Evolutionary conservation across 1,140 invertebrate species (phyloP).

Genomic region (Goniozus legneri): DNA sequence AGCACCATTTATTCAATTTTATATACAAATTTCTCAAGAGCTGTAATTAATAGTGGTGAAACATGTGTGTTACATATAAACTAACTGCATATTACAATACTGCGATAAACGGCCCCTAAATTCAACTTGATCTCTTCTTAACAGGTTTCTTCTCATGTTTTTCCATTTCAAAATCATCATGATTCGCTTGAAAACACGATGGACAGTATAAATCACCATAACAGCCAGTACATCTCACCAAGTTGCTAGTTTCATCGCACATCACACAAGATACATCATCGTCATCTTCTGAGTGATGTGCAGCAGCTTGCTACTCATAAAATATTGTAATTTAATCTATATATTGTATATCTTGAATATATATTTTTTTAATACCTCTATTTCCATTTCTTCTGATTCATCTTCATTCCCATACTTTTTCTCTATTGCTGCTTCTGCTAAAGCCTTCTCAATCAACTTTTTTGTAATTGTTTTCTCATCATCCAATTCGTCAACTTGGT

Average conservation of each 20-base stretch:
- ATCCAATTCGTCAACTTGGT: slow-evolving; percentile 23
- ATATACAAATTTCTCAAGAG: too few relatives aligned
- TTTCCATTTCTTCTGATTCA: slow-evolving; percentile 31
- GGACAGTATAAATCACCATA: slow-evolving; percentile 38
- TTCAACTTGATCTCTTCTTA: too few relatives aligned
- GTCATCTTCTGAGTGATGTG: slow-evolving; percentile 21
- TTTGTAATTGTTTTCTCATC: slow-evolving; percentile 31
- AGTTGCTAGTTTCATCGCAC: slow-evolving; percentile 33
- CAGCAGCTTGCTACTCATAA: too few relatives aligned
- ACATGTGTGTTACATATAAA: too few relatives aligned
- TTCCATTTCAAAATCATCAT: slow-evolving; percentile 38
- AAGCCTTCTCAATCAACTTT: slow-evolving; percentile 39
- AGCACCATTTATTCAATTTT: too few relatives aligned
- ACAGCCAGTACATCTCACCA: slow-evolving; percentile 36
- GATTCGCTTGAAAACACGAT: slow-evolving; percentile 39
- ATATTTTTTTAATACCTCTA: slow-evolving; percentile 22
- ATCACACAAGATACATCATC: slow-evolving; percentile 32
- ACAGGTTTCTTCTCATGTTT: slow-evolving; percentile 33
- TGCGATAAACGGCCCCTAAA: too few relatives aligned
- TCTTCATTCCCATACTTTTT: slow-evolving; percentile 27
- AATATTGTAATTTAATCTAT: slow-evolving; percentile 2
- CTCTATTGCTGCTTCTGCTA: slow-evolving; percentile 40
- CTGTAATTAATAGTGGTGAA: too few relatives aligned
- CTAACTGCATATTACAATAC: too few relatives aligned
- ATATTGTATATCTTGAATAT: not conserved